A percentile compares a stretch with the other conserved stretches of the same genome.
phyloP scores from a whole-genome alignment of 2,888 invertebrate genomes.

The Drosophila emarginata region DNA sequence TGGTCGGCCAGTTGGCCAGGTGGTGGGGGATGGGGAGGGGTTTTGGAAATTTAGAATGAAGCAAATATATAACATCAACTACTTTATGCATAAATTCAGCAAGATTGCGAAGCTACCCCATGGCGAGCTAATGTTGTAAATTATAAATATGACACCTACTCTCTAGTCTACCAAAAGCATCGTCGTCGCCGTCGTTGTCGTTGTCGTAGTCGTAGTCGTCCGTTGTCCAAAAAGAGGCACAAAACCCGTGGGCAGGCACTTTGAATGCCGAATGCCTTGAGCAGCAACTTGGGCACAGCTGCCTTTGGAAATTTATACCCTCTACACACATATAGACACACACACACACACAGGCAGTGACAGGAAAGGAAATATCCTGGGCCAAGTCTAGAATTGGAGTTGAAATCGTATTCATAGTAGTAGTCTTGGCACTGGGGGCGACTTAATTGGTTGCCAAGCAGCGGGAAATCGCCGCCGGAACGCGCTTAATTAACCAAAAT shows the following conservation, averaged over 20 bases:
- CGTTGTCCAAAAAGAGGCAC: constrained; percentile 22
- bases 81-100: constrained; percentile 75
- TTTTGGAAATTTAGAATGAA: constrained; percentile 7
- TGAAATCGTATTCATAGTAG: constrained; percentile 19
- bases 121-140: constrained; percentile 80
- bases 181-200: neutral
- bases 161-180: constrained; percentile 42
- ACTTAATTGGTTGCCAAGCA: constrained; percentile 74
- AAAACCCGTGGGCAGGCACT: constrained; percentile 62
- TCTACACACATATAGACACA: constrained; percentile 19
- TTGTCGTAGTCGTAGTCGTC: constrained; percentile 2
- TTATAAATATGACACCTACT: constrained; percentile 81
- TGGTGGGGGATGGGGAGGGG: neutral
- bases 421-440: constrained; percentile 32
- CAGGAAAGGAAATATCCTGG: constrained; percentile 69
- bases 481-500: constrained; percentile 75
- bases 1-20: neutral
- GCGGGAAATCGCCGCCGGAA: constrained; percentile 73
- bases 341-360: constrained; percentile 43
- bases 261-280: constrained; percentile 23
- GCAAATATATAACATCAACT: constrained; percentile 73
- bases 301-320: constrained; percentile 61
- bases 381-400: constrained; percentile 8
- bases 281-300: constrained; percentile 42
- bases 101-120: constrained; percentile 78